phyloP scores from a whole-genome alignment of 2,797 vertebrate species.

The Astyanax mexicanus region DNA sequence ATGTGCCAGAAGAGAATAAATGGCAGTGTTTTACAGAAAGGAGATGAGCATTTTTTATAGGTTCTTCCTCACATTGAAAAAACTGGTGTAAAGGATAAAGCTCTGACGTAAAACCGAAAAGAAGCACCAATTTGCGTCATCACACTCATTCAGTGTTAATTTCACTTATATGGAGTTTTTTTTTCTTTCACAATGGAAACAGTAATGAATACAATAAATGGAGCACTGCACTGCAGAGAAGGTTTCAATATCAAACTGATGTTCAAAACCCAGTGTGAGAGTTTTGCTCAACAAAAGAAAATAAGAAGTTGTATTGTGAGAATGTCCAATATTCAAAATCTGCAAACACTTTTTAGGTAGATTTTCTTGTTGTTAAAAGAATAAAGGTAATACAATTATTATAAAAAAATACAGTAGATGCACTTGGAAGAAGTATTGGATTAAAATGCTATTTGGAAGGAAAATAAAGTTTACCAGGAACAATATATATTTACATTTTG shows the following conservation, averaged over 20 bases:
- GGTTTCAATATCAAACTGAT: not conserved
- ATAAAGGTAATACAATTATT: no score
- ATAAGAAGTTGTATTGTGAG: not conserved
- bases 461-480: no score
- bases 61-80: not conserved
- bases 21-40: constrained; percentile 15
- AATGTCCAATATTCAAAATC: no score
- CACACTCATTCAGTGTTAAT: constrained; percentile 24
- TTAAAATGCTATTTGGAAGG: no score
- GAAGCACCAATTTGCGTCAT: constrained; percentile 30
- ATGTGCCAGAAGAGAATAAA: constrained; percentile 19
- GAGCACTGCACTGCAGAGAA: no score
- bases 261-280: constrained; percentile 32
- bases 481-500: no score
- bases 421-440: no score
- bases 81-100: constrained; percentile 17
- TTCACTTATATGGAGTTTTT: constrained; percentile 33
- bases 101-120: constrained; percentile 27
- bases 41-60: constrained; percentile 30
- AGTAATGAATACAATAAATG: not conserved
- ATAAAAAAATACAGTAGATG: no score
- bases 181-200: constrained; percentile 21
- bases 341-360: no score
- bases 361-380: no score
- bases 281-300: constrained; percentile 2